Evolutionary conservation across 2,888 invertebrate genomes (phyloP).

Genomic region (Ormia ochracea): DNA sequence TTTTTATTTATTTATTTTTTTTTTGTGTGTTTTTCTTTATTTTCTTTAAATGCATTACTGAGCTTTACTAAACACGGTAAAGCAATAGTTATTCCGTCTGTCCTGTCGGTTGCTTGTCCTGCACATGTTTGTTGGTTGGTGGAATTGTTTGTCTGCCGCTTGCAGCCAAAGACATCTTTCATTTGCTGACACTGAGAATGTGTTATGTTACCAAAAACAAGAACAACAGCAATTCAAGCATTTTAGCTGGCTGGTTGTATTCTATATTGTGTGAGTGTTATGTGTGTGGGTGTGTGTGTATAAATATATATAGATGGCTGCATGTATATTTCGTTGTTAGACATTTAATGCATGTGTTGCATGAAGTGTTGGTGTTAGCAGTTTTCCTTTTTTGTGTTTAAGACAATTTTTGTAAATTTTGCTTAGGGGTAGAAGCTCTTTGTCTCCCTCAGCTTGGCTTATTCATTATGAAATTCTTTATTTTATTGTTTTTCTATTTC

Average conservation of each 20-base stretch:
- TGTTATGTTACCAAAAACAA: constrained; percentile 34
- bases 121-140: not conserved
- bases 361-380: constrained; percentile 47
- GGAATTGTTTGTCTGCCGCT: constrained; percentile 44
- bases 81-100: not conserved
- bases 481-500: not conserved
- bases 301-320: too few species aligned
- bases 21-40: not conserved
- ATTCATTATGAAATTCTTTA: constrained; percentile 38
- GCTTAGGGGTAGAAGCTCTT: not conserved
- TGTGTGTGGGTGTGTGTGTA: not conserved
- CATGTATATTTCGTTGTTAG: not conserved
- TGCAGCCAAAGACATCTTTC: constrained; percentile 59
- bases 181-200: constrained; percentile 55
- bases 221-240: constrained; percentile 13
- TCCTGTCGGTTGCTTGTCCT: not conserved
- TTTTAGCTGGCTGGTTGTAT: constrained; percentile 53
- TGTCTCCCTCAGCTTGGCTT: constrained; percentile 35
- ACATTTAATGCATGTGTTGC: constrained; percentile 15
- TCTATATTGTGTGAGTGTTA: constrained; percentile 3
- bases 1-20: not conserved
- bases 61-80: constrained; percentile 28
- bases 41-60: constrained; percentile 34
- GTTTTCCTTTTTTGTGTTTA: not conserved
- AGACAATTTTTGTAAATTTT: not conserved